Evolutionary conservation across 2,888 invertebrate genomes (phyloP).

Genomic region (Oasisia sp.): DNA sequence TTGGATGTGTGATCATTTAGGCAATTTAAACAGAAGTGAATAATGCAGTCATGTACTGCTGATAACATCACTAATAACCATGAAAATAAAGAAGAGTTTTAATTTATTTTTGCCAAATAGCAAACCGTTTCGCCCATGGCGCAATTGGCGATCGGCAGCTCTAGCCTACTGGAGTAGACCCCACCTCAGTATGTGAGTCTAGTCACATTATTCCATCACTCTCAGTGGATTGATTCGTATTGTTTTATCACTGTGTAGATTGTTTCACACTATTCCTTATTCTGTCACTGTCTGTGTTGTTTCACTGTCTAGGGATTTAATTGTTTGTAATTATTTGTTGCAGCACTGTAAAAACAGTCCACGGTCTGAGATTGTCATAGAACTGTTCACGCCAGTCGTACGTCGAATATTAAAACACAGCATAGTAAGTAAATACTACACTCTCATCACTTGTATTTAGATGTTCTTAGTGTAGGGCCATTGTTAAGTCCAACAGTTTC

Average conservation of each 20-base stretch:
- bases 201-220: neutral
- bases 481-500: neutral
- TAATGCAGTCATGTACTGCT: too few relatives aligned
- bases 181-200: neutral
- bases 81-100: too few relatives aligned
- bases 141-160: neutral
- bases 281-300: neutral
- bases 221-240: neutral
- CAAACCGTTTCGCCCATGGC: too few relatives aligned
- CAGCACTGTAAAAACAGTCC: slow-evolving; percentile 77
- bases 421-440: slow-evolving; percentile 68
- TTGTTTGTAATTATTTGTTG: slow-evolving; percentile 49
- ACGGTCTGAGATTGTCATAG: slow-evolving; percentile 75
- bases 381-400: slow-evolving; percentile 78
- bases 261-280: neutral
- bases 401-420: slow-evolving; percentile 82
- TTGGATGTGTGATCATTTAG: too few relatives aligned
- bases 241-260: neutral
- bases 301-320: neutral
- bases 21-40: too few relatives aligned
- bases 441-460: neutral
- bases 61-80: too few relatives aligned
- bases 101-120: too few relatives aligned
- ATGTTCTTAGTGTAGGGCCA: neutral
- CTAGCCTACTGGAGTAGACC: neutral